phyloP scores from a whole-genome alignment of 2,797 vertebrate species.

The Salarias fasciatus region DNA sequence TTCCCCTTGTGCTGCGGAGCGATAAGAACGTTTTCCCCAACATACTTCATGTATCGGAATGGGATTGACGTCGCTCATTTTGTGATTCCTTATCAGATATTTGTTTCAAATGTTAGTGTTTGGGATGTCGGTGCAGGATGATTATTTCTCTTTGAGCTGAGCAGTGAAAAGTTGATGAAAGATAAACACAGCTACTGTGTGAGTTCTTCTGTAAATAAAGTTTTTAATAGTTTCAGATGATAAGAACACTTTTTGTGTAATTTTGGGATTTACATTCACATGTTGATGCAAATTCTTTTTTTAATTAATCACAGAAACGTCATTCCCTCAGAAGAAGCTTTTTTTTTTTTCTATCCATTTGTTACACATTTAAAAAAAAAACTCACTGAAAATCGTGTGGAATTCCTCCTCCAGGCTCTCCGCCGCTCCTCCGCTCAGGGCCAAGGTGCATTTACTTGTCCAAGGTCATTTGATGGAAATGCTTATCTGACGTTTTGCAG shows the following conservation, averaged over 20 bases:
- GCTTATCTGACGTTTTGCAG: conserved; percentile 11
- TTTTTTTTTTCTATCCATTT: neutral
- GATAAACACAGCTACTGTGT: neutral
- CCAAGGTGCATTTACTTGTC: neutral
- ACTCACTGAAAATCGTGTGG: neutral
- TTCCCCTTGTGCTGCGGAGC: conserved; percentile 41
- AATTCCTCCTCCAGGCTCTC: neutral
- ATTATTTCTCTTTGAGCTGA: too few species aligned
- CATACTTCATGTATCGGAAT: conserved; percentile 27
- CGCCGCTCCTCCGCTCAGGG: neutral
- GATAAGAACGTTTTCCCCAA: conserved; percentile 54
- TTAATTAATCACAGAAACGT: too few species aligned
- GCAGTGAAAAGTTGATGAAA: neutral
- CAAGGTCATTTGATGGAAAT: neutral
- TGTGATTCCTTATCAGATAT: conserved; percentile 53
- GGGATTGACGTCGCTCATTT: conserved; percentile 41
- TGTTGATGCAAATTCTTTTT: too few species aligned
- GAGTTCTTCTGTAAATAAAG: conserved; percentile 14
- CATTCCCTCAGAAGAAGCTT: neutral
- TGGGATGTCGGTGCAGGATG: conserved; percentile 18
- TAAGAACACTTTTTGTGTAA: neutral
- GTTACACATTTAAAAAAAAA: neutral
- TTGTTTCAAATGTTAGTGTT: conserved; percentile 9
- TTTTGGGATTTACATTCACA: neutral
- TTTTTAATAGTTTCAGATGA: neutral